phyloP scores from a whole-genome alignment of 92 coral and sea anemone species.

The Epizoanthus rinbou region DNA sequence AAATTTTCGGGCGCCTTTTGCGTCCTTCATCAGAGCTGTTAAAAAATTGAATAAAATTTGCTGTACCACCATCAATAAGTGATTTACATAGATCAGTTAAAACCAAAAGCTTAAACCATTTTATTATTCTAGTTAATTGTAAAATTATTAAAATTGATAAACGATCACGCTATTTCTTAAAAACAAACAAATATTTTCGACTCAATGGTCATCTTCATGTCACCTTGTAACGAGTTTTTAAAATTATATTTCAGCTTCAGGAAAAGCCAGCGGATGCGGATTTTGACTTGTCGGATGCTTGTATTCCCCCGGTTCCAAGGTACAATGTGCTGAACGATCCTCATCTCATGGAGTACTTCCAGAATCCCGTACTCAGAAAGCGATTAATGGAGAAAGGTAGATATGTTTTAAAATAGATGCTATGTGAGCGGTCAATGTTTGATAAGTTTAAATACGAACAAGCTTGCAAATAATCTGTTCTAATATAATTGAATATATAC shows the following conservation, averaged over 20 bases:
- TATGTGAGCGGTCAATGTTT: neutral
- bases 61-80: too few relatives aligned
- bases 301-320: conserved; percentile 50
- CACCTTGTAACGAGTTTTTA: neutral
- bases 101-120: too few relatives aligned
- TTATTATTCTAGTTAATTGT: too few relatives aligned
- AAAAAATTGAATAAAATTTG: too few relatives aligned
- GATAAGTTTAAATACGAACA: neutral
- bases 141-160: too few relatives aligned
- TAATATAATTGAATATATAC: too few relatives aligned
- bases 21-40: too few relatives aligned
- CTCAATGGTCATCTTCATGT: too few relatives aligned
- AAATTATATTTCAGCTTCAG: conserved; percentile 59
- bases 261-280: conserved; percentile 76
- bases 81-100: too few relatives aligned
- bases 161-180: too few relatives aligned
- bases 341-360: conserved; percentile 87
- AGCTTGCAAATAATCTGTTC: neutral
- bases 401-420: neutral
- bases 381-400: conserved; percentile 81
- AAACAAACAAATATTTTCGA: too few relatives aligned
- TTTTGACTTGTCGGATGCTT: conserved; percentile 84
- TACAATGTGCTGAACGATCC: conserved; percentile 91
- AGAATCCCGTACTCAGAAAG: conserved; percentile 70
- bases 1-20: too few relatives aligned